Evolutionary conservation across 35 echinoderm and acorn worm genomes (phyloP), one percentile per base, ranked within the genome.

Genomic region (Amphiura filiformis): DNA sequence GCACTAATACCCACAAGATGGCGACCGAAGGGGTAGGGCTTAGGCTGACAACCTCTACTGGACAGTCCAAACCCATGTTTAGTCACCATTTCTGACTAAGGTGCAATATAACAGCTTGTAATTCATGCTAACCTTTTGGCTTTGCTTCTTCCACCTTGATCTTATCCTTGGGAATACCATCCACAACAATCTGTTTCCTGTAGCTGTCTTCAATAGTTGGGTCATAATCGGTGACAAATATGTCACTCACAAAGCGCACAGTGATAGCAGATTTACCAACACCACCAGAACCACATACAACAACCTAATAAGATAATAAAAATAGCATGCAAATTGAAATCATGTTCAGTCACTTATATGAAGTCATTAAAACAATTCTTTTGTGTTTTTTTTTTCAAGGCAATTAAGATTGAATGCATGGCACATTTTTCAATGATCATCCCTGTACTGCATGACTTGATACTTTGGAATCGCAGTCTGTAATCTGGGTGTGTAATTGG

Each of bases 161-260:
- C 80, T 84, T 97, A 32, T 97, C 95, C 56, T 90, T 80, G 12
- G 95, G 95, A 35, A 97, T 97, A 15, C 78, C 89, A 15, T 84
- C 84, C 32, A 97, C 95, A 38, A 41, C 89, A 22, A 97, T 89
- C 22, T 90, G 79, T 36, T 91, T 94, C 17, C 87, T 81, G 34
- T 91, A 97, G 31, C 38, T 76, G 39, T 97, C 95, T 75, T 97
- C 95, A 28, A 97, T 97, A 35, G 95, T 97, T 40, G 95, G 95
- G 75, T 97, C 95, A 34, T 94, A 97, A 37, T 88, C 82, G 5
- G 75, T 47, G 52, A 97, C 65, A 87, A 97, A 97, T 1, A 65
- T 70, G 76, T 97, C 87, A 76, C 84, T 88, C 15, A 87, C 79
- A 32, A 97, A 94, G 34, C 95, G 88, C 37, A 94, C 39, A 37